Conservation (phyloP, 1,140 invertebrate genomes). For the Zaprionus davidi region DNA sequence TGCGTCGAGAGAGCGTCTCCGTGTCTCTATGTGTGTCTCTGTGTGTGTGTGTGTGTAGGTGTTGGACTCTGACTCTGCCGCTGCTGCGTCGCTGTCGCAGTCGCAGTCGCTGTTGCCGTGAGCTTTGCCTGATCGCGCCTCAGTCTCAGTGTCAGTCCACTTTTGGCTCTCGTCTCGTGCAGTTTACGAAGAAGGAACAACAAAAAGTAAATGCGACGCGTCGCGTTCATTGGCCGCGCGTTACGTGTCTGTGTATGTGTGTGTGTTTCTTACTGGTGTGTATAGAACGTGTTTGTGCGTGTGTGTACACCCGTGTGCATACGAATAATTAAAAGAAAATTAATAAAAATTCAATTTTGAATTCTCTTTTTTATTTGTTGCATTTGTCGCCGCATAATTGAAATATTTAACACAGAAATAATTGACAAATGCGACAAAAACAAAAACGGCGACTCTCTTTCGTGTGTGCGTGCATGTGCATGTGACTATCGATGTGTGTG, state of each 20-base stretch:
- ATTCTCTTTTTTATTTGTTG: conserved; percentile 25
- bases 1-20: conserved; percentile 30
- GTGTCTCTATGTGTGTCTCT: not conserved
- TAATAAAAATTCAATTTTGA: conserved; percentile 40
- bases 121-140: conserved; percentile 74
- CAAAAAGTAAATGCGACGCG: conserved; percentile 34
- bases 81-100: conserved; percentile 14
- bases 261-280: conserved; percentile 33
- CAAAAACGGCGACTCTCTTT: conserved; percentile 9
- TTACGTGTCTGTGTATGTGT: conserved; percentile 45
- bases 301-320: conserved; percentile 10
- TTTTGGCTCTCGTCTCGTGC: conserved; percentile 72
- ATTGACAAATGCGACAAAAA: conserved; percentile 54
- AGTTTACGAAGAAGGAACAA: conserved; percentile 44
- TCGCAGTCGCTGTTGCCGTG: conserved; percentile 40
- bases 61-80: conserved; percentile 43
- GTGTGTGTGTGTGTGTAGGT: conserved; percentile 39
- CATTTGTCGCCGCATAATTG: conserved; percentile 9
- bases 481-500: conserved; percentile 39
- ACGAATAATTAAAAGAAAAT: conserved; percentile 38
- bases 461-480: conserved; percentile 17
- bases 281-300: conserved; percentile 10
- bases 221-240: conserved; percentile 49
- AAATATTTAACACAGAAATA: conserved; percentile 22
- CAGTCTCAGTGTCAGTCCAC: conserved; percentile 64